phyloP scores from a whole-genome alignment of 35 echinoderm and acorn worm species.

The Stichopus chloronotus region DNA sequence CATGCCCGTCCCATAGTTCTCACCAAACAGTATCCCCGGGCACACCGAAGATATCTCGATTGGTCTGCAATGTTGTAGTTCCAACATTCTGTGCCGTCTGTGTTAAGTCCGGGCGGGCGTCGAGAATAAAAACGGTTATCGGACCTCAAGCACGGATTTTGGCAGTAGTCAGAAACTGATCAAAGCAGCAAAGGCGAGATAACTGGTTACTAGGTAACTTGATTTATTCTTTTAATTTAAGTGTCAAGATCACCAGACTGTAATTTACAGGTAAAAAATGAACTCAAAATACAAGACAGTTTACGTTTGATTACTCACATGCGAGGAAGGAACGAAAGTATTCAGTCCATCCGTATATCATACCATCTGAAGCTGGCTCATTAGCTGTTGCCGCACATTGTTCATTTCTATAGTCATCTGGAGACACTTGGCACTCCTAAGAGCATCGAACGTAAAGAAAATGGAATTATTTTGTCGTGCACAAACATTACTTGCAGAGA shows the following conservation, averaged over 20 bases:
- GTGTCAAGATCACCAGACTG: no score
- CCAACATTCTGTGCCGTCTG: constrained; percentile 46
- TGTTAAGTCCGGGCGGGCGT: constrained; percentile 2
- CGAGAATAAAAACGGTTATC: background rate
- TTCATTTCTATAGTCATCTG: constrained; percentile 30
- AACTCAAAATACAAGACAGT: no score
- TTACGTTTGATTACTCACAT: background rate
- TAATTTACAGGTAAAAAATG: no score
- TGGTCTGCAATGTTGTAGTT: constrained; percentile 30
- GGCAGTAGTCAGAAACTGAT: constrained; percentile 3
- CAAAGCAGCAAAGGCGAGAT: background rate
- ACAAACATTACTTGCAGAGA: no score
- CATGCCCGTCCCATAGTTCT: background rate
- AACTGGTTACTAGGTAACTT: no score
- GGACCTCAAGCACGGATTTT: constrained; percentile 25
- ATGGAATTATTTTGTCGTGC: no score
- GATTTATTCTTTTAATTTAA: no score
- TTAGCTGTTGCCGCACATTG: background rate
- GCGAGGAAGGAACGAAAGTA: background rate
- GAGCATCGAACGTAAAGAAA: background rate
- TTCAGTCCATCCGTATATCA: constrained; percentile 29
- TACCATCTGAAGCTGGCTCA: constrained; percentile 10
- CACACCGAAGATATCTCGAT: constrained; percentile 34
- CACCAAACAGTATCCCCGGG: constrained; percentile 32
- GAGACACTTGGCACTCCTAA: constrained; percentile 5